A percentile compares a stretch with the other conserved stretches of the same genome.
Evolutionary conservation across 2,888 invertebrate species (phyloP).

Genomic region (Catocala nupta): DNA sequence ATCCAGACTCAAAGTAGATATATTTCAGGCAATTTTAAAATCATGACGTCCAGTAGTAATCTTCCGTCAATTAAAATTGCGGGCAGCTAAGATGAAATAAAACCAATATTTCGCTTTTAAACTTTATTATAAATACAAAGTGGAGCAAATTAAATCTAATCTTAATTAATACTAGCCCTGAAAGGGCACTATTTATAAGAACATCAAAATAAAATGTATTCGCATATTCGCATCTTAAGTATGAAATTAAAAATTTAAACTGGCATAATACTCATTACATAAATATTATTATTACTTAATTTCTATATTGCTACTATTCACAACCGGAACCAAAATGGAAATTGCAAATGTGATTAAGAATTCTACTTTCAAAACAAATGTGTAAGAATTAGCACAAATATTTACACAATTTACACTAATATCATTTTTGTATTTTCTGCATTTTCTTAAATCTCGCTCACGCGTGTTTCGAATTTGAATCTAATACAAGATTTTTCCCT

Average conservation of each 20-base stretch:
- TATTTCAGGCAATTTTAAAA: too few species aligned
- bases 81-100: slow-evolving; percentile 1
- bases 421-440: not conserved
- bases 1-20: too few species aligned
- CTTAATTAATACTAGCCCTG: slow-evolving; percentile 59
- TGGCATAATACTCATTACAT: slow-evolving; percentile 41
- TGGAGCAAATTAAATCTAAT: slow-evolving; percentile 61
- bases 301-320: slow-evolving; percentile 63
- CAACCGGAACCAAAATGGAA: slow-evolving; percentile 60
- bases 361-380: slow-evolving; percentile 23
- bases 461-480: not conserved
- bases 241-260: slow-evolving; percentile 33
- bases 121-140: slow-evolving; percentile 61
- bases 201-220: slow-evolving; percentile 38
- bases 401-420: slow-evolving; percentile 4
- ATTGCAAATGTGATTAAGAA: slow-evolving; percentile 27
- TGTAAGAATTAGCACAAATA: slow-evolving; percentile 30
- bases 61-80: too few species aligned
- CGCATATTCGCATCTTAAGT: slow-evolving; percentile 12
- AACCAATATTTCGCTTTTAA: slow-evolving; percentile 18
- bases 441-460: not conserved
- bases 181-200: slow-evolving; percentile 47
- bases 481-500: not conserved
- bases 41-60: too few species aligned
- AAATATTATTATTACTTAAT: slow-evolving; percentile 40